phyloP scores from a whole-genome alignment of 2,113 vertebrate genomes.

The Turdus rufiventris region DNA sequence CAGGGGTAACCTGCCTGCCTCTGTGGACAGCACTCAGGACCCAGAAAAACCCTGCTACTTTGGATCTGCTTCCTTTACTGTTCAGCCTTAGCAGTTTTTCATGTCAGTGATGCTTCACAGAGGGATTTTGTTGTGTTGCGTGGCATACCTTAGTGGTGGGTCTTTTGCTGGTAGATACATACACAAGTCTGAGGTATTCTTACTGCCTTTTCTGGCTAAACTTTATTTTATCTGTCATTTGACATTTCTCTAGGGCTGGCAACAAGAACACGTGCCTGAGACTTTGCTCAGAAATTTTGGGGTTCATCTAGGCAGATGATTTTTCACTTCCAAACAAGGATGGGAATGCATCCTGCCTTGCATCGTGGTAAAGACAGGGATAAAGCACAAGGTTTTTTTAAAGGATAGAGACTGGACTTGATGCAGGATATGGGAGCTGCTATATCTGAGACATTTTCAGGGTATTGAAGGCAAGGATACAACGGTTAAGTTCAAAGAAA shows the following conservation, averaged over 20 bases:
- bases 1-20: background rate
- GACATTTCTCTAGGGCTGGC: background rate
- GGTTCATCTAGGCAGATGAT: background rate
- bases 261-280: background rate
- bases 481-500: conserved; percentile 33
- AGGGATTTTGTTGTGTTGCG: background rate
- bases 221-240: background rate
- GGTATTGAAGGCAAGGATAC: background rate
- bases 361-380: background rate
- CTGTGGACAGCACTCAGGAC: accelerated
- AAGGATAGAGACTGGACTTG: background rate
- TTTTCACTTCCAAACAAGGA: background rate
- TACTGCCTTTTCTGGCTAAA: background rate
- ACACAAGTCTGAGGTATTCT: background rate
- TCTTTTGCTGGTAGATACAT: background rate
- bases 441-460: background rate
- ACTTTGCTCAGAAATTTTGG: background rate
- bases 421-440: background rate
- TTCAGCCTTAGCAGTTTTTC: background rate
- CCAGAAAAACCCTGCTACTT: background rate
- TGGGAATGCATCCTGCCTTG: background rate
- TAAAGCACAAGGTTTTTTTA: background rate
- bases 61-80: background rate
- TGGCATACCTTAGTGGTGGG: background rate
- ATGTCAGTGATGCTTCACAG: background rate